phyloP scores from a whole-genome alignment of 2,113 vertebrate species.

The Hassar affinis region DNA sequence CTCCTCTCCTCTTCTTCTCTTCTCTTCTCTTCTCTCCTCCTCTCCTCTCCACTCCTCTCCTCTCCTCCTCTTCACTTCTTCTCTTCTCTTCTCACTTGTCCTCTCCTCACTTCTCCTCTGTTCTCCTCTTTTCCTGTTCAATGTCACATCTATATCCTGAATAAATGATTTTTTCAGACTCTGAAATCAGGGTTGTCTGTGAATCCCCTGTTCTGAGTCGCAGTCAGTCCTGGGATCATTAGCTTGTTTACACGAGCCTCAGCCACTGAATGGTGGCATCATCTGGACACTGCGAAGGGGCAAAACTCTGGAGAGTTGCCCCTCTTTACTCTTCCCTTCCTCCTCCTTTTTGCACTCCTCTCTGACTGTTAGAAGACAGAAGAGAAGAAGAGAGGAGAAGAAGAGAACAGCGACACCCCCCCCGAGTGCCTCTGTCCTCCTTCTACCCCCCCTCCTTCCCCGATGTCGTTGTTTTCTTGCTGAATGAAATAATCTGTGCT shows the following conservation, averaged over 20 bases:
- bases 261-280: constrained; percentile 42
- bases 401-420: constrained; percentile 66
- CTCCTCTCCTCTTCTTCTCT: too few relatives aligned
- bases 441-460: constrained; percentile 60
- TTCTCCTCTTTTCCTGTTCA: neutral
- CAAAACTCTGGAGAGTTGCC: constrained; percentile 48
- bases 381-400: neutral
- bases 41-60: too few relatives aligned
- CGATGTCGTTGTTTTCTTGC: constrained; percentile 72
- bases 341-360: constrained; percentile 16
- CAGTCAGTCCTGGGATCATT: constrained; percentile 24
- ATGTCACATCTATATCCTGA: neutral
- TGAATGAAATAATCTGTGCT: constrained; percentile 78
- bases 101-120: neutral
- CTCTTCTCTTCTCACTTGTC: neutral
- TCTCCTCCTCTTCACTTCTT: neutral
- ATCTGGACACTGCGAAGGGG: constrained; percentile 39
- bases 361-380: neutral
- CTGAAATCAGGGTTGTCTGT: neutral
- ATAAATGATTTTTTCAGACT: neutral
- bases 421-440: constrained; percentile 58
- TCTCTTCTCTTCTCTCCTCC: neutral
- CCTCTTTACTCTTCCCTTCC: constrained; percentile 4
- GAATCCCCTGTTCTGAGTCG: neutral
- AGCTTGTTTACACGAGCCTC: constrained; percentile 28